Evolutionary conservation across 23 tunicate species (phyloP).

Genomic region (Phallusia fumigata): DNA sequence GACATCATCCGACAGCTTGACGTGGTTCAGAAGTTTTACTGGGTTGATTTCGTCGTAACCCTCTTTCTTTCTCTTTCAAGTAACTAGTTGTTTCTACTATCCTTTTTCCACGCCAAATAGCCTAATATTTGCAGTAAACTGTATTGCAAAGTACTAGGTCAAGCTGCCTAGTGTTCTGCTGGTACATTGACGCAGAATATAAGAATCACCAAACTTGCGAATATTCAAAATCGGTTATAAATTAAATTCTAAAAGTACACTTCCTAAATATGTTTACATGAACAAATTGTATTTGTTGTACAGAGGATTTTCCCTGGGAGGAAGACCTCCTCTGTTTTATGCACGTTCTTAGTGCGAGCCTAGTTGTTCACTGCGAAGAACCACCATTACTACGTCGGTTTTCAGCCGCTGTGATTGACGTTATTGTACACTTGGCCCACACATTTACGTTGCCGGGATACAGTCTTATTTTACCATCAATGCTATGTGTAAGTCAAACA

Average conservation of each 20-base stretch:
- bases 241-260: too few species aligned
- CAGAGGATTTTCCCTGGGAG: slow-evolving; percentile 84
- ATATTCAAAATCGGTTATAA: too few species aligned
- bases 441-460: slow-evolving; percentile 76
- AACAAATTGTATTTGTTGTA: too few species aligned
- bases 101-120: too few species aligned
- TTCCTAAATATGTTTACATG: too few species aligned
- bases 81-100: slow-evolving; percentile 26
- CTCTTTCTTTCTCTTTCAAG: slow-evolving; percentile 66
- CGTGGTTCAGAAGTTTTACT: slow-evolving; percentile 66
- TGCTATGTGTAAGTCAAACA: slow-evolving; percentile 63
- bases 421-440: slow-evolving; percentile 69
- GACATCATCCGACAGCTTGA: slow-evolving; percentile 55
- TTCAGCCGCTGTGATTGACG: slow-evolving; percentile 75
- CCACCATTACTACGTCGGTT: slow-evolving; percentile 46
- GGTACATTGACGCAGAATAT: too few species aligned
- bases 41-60: slow-evolving; percentile 66
- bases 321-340: slow-evolving; percentile 57
- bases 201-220: too few species aligned
- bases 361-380: slow-evolving; percentile 61
- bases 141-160: too few species aligned
- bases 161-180: too few species aligned
- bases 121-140: too few species aligned
- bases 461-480: slow-evolving; percentile 69
- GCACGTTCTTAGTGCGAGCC: slow-evolving; percentile 68